These are phyloP conservation scores for Stegastes partitus DNA, from an alignment of 2,113 vertebrate species.

Conservation along the genomic window DNA sequence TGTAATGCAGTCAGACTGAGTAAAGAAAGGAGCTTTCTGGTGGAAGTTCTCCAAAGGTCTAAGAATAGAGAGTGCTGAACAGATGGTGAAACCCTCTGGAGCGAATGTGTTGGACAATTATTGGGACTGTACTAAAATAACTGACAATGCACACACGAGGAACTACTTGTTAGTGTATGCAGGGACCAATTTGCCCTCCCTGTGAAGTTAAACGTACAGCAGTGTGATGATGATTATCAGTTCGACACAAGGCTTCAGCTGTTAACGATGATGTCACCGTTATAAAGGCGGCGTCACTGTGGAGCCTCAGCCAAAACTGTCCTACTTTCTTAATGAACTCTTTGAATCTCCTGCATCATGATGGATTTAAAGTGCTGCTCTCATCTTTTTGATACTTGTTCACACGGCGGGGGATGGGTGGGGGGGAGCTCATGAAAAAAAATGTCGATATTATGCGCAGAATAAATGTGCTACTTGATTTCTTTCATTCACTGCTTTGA, in stretches of 20 bases:
- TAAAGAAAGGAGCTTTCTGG: too few species aligned
- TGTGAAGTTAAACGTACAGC: constrained; percentile 1
- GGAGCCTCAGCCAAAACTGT: constrained; percentile 6
- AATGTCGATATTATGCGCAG: not conserved
- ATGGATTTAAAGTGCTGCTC: constrained; percentile 23
- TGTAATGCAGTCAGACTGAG: too few species aligned
- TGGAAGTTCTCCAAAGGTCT: not conserved
- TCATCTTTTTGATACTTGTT: constrained; percentile 25
- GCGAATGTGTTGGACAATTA: not conserved
- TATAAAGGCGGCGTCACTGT: not conserved
- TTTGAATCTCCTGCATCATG: constrained; percentile 18
- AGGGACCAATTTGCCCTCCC: not conserved
- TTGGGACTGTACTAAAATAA: not conserved
- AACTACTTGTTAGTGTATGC: constrained; percentile 1
- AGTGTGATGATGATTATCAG: not conserved
- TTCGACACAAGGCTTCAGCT: constrained; percentile 15
- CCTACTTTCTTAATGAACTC: constrained; percentile 26
- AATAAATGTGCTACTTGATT: not conserved
- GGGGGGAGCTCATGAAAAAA: not conserved
- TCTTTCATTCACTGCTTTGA: constrained; percentile 4
- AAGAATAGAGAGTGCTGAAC: not conserved
- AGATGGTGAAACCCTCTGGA: not conserved
- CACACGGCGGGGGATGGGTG: not conserved
- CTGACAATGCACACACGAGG: not conserved
- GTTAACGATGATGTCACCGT: constrained; percentile 11